Evolutionary conservation across 2,888 invertebrate species (phyloP), one percentile per base, ranked within the genome.

Genomic region (Drosophila sordidula): DNA sequence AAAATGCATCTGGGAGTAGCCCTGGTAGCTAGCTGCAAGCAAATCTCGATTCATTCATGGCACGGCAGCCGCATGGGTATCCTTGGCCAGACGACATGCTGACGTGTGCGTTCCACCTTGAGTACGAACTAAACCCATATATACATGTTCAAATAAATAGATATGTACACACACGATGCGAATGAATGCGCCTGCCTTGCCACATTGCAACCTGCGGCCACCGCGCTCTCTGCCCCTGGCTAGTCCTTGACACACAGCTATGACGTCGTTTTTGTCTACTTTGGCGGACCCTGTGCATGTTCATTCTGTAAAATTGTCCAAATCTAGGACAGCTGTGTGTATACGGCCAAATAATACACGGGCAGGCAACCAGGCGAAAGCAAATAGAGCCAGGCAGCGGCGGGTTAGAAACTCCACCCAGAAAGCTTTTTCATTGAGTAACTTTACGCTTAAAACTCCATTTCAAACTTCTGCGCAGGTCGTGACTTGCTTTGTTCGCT

Each of bases 341-440:
- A 71, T 78, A 67, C 36, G 50, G 47, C 38, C 34, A 36, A 32
- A 32, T 32, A 32, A 11, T 29, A 52, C 42, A 46, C 39, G 47
- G 32, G 49, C 26, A 22, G 39, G 46, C 47, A 16, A 3, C 16
- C n/a, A 42, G 39, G n/a, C 57, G 50, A 22, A 46, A 25, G 39
- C 18, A 42, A 47, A 51, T 49, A 34, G 58, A 55, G 44, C 34
- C 51, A 16, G 44, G 18, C 26, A 47, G 12, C 51, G 59, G 18
- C 50, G 58, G 54, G 62, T 57, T 52, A 39, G 47, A 39, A 25
- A 83, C 75, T 74, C 61, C 72, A 47, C 66, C 26, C 42, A 25
- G 26, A 61, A 68, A 89, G 79, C 87, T 77, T 84, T 86, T 86
- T 86, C 85, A 86, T 86, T 86, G 79, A 86, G 73, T 62, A 85